A percentile compares a stretch with the other conserved stretches of the same genome.
Evolutionary conservation across 2,113 vertebrate species (phyloP).

Genomic region (Dromaius novaehollandiae): DNA sequence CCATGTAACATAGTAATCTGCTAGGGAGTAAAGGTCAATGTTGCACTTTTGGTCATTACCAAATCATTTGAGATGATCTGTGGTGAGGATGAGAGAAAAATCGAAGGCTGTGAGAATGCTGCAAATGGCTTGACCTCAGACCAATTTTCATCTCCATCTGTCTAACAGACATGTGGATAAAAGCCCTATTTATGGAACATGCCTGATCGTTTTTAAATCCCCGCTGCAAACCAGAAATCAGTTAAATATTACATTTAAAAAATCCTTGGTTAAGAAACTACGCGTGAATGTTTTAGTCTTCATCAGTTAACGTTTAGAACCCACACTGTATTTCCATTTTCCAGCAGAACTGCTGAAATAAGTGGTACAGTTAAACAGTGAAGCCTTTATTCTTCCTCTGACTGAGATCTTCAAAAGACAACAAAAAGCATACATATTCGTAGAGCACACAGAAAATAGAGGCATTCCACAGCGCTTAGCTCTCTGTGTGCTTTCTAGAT

Average conservation of each 20-base stretch:
- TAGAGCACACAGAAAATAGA: background rate
- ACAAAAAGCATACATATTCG: background rate
- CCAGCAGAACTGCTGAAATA: background rate
- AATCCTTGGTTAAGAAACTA: background rate
- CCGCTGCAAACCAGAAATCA: conserved; percentile 56
- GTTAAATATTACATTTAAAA: conserved; percentile 65
- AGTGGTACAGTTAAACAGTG: background rate
- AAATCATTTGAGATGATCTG: conserved; percentile 82
- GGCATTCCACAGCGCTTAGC: background rate
- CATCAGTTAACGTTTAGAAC: background rate
- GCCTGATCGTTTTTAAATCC: conserved; percentile 55
- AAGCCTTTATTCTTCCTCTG: background rate
- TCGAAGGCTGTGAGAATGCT: conserved; percentile 75
- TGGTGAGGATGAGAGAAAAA: conserved; percentile 75
- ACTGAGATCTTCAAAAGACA: background rate
- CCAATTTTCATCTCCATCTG: conserved; percentile 80
- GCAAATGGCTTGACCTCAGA: conserved; percentile 82
- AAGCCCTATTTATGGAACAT: conserved; percentile 56
- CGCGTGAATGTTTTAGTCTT: background rate
- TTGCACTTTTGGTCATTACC: conserved; percentile 82
- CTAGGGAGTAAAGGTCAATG: conserved; percentile 77
- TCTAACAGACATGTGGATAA: conserved; percentile 68
- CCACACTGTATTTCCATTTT: conserved; percentile 31
- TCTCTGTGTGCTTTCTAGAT: background rate
- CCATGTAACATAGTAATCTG: conserved; percentile 78